Evolutionary conservation across 1,140 invertebrate species (phyloP), one percentile per base, ranked within the genome.

Genomic region (Eufriesea mexicana): DNA sequence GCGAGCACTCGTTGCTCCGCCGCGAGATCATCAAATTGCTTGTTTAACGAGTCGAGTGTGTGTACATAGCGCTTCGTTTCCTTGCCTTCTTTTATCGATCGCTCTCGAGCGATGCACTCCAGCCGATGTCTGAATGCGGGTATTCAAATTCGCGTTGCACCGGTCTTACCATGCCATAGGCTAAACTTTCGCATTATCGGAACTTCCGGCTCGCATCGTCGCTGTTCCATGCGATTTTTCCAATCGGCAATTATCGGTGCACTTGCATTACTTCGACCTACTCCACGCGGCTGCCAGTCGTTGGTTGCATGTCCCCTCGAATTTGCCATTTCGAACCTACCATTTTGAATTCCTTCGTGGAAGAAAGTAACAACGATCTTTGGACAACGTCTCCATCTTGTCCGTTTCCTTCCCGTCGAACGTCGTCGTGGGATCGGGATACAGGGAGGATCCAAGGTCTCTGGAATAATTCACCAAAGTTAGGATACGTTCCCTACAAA

Each of bases 71-170:
- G 76, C 64, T 68, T 78, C 64, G 76, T 78, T 78, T 78, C 76
- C 76, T 78, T 78, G 76, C 76, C 76, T 68, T 42, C 64, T 78
- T 78, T 68, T 51, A 78, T 78, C 76, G 76, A 78, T 78, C 49
- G 64, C 47, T 57, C 59, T 64, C 74, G 74, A 64, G 18, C 47
- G 47, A 64, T 76, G 25, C 76, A 67, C 76, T 78, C 64, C 51
- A 57, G 47, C 49, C 61, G 74, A n/a, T 73, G 35, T 75, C 57
- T 55, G 28, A 84, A 49, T 28, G 25, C 59, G 12, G 12, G 62
- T 66, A 66, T 77, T 66, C 35, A 55, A 77, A 77, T 77, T 77
- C 62, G 5, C 35, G 42, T 62, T 75, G 55, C 42, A 35, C 42
- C 23, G 8, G 45, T 49, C 5, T 49, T 16, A 25, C 14, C 1